phyloP scores from a whole-genome alignment of 2,888 invertebrate genomes.

The Orthosia incerta region DNA sequence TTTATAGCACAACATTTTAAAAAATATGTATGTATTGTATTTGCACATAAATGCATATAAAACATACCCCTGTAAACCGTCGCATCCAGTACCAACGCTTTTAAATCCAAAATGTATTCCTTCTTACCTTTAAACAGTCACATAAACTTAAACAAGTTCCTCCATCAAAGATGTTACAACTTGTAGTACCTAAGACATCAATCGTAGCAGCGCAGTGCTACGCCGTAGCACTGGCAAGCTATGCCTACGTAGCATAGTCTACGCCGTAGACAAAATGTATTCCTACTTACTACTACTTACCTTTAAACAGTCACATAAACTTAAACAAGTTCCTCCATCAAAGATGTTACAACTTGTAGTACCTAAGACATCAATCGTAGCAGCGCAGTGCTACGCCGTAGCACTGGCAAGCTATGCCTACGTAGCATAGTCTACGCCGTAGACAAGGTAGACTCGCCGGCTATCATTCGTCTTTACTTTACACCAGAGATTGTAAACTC shows the following conservation, averaged over 20 bases:
- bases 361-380: conserved; percentile 50
- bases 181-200: conserved; percentile 46
- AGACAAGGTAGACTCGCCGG: conserved; percentile 41
- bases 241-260: conserved; percentile 6
- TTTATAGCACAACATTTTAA: not conserved
- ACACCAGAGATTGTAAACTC: conserved; percentile 24
- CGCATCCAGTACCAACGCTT: not conserved
- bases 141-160: conserved; percentile 25
- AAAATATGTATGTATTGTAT: not conserved
- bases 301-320: conserved; percentile 28
- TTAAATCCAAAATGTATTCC: not conserved
- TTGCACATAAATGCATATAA: not conserved
- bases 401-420: conserved; percentile 46
- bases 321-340: conserved; percentile 23
- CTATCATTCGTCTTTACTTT: conserved; percentile 52
- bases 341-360: conserved; percentile 38
- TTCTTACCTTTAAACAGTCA: conserved; percentile 8
- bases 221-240: conserved; percentile 38
- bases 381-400: conserved; percentile 31
- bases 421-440: not conserved
- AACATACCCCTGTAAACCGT: not conserved
- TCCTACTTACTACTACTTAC: too few species aligned
- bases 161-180: conserved; percentile 40
- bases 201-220: conserved; percentile 38
- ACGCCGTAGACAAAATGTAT: conserved; percentile 34